Base-by-base conservation (phyloP, 1,140 invertebrate species). In the Babylonia areolata region DNA sequence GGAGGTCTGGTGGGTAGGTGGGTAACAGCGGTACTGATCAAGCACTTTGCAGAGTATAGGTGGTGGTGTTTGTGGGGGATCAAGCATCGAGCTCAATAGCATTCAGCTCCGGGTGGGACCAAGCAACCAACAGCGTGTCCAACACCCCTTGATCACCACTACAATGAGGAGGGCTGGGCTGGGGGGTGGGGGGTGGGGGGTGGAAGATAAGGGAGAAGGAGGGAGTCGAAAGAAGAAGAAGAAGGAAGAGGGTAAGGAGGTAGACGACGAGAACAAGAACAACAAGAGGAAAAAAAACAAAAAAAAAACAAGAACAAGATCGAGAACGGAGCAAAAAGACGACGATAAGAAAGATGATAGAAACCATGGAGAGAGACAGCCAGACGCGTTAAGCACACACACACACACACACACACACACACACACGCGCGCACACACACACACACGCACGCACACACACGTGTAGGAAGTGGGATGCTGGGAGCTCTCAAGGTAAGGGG, bases 321-420 rank as follows among this genome's bases (percentile, higher is more conserved):
- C 9, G 9, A 23, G 82, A 71, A 12, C 23, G 39, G 40, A 28
- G 28, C 3, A 23, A 28, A 64, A 28, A 23, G 58, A 64, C 17
- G 58, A 64, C 3, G 58, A 28, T 28, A 73, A 28, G 40, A 73
- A 39, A n/a, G 31, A 42, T 23, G 64, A 64, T 3, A 64, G 58
- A 64, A 28, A 64, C 9, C 9, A 64, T 3, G 28, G 20, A 64
- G 58, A 64, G 20, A 64, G 20, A 64, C 3, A 64, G 20, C 9
- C 9, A 64, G 20, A 64, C 46, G 46, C 9, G 46, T 0, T 17
- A 51, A 9, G 17, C 58, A 64, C 58, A 64, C 58, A 64, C 58
- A 64, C 58, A 64, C 58, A 64, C 58, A 64, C 58, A 64, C 58
- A 64, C 58, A 64, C 58, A 64, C 58, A 64, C 58, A 23, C 58